phyloP scores from a whole-genome alignment of 2,113 vertebrate genomes.

The Crypturellus undulatus region DNA sequence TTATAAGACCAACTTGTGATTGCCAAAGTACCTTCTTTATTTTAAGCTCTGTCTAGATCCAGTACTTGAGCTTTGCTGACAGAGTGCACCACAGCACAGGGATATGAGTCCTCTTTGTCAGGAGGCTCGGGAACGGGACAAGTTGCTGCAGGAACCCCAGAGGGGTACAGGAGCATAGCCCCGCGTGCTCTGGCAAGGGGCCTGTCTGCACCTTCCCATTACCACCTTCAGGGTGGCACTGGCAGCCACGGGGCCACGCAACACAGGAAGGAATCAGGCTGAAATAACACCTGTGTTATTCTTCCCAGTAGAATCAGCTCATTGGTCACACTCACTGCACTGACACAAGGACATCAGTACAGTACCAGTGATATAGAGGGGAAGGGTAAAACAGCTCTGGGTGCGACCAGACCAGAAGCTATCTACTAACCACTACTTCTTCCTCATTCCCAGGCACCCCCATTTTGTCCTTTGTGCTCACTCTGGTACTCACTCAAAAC shows the following conservation, averaged over 20 bases:
- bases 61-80: background rate
- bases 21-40: slow-evolving; percentile 26
- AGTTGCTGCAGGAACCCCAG: fast-evolving
- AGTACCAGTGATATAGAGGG: background rate
- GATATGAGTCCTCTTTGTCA: background rate
- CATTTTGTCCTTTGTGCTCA: background rate
- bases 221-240: background rate
- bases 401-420: background rate
- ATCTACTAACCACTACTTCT: background rate
- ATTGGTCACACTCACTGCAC: background rate
- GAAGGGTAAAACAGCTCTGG: background rate
- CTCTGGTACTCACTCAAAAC: background rate
- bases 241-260: background rate
- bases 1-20: background rate
- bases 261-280: background rate
- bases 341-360: background rate
- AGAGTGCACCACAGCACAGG: background rate
- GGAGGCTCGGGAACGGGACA: fast-evolving
- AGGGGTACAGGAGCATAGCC: background rate
- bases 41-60: slow-evolving; percentile 12
- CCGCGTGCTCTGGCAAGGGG: background rate
- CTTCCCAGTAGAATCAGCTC: background rate
- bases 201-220: background rate
- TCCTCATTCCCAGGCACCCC: background rate
- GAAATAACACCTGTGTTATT: background rate